These are phyloP conservation scores for Phallusia fumigata DNA, from an alignment of 23 tunicate genomes.

Conservation along the genomic window DNA sequence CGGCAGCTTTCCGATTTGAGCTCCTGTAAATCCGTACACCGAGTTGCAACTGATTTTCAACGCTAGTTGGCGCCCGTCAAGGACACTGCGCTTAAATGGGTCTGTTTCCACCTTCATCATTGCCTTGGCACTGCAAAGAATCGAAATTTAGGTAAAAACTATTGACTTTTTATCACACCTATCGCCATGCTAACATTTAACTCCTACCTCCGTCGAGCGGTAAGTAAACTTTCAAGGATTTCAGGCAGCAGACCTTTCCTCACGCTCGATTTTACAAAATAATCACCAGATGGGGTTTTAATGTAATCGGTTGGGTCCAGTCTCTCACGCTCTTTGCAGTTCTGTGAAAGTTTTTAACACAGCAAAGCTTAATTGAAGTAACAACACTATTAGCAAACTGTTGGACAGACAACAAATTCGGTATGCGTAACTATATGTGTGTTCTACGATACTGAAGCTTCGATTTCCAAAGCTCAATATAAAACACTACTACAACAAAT, in stretches of 20 bases:
- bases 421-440: no score
- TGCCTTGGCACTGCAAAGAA: constrained; percentile 72
- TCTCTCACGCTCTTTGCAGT: constrained; percentile 62
- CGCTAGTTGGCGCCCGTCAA: constrained; percentile 95
- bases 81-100: constrained; percentile 93
- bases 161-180: no score
- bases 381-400: no score
- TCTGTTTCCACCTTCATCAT: constrained; percentile 94
- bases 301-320: constrained; percentile 76
- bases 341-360: no score
- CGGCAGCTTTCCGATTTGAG: constrained; percentile 95
- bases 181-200: no score
- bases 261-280: constrained; percentile 72
- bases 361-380: no score
- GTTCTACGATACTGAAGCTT: no score
- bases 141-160: not conserved
- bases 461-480: no score
- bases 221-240: constrained; percentile 83
- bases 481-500: no score
- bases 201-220: constrained; percentile 74
- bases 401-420: no score
- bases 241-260: constrained; percentile 89
- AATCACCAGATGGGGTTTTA: constrained; percentile 95
- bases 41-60: constrained; percentile 94
- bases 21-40: constrained; percentile 99